Percentiles rank a stretch among this genome's conserved stretches.
Conservation (phyloP, 2,113 vertebrate species). For the Colius striatus region DNA sequence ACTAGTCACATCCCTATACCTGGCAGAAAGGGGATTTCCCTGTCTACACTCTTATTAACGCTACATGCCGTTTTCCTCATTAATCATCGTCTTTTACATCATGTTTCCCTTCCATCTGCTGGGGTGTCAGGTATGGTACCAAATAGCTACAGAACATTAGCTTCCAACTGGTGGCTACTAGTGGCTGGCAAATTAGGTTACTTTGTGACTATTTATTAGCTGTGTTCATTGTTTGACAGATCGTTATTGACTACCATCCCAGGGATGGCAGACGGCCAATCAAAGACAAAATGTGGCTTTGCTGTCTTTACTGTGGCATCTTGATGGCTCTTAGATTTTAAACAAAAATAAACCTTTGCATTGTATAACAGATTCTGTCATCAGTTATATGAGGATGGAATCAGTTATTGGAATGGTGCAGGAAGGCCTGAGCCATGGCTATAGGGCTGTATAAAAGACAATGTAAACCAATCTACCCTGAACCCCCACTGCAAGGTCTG, state of each 20-base stretch:
- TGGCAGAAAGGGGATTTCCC: neutral
- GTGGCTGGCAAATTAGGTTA: constrained; percentile 29
- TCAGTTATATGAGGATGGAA: neutral
- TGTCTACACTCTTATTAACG: neutral
- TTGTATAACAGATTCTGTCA: neutral
- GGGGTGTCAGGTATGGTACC: constrained; percentile 33
- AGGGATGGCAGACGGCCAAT: constrained; percentile 71
- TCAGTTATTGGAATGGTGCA: neutral
- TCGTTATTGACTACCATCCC: constrained; percentile 65
- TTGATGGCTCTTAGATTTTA: neutral
- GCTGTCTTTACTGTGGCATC: constrained; percentile 32
- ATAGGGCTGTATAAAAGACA: neutral
- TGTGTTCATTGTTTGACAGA: constrained; percentile 77
- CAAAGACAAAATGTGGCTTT: constrained; percentile 51
- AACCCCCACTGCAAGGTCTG: neutral
- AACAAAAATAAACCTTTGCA: neutral
- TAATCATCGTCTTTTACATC: constrained; percentile 24
- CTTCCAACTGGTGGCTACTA: constrained; percentile 43
- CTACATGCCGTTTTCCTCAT: neutral
- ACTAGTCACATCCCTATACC: neutral
- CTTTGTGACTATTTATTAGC: constrained; percentile 70
- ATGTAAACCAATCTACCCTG: neutral
- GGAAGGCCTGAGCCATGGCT: neutral
- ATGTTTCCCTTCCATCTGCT: constrained; percentile 26
- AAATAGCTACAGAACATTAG: constrained; percentile 52